Percentiles rank a stretch among this genome's conserved stretches.
Conservation (phyloP, 2,113 vertebrate genomes). For the Grallaria varia region DNA sequence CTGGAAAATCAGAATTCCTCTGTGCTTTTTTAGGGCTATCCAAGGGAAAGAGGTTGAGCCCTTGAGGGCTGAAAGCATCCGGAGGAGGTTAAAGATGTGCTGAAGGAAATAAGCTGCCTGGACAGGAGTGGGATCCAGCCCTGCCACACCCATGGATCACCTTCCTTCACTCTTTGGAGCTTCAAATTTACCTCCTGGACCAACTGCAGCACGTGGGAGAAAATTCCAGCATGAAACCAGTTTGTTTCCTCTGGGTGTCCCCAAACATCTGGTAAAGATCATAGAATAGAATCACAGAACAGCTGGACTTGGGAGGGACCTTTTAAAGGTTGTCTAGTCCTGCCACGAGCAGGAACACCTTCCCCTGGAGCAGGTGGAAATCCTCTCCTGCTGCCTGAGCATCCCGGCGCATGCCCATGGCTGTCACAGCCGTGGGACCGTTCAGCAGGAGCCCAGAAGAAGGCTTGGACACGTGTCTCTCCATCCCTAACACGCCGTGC, state of each 20-base stretch:
- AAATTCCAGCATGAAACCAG: fast-evolving
- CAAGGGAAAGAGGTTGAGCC: neutral
- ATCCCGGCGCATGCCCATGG: neutral
- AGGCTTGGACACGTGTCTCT: neutral
- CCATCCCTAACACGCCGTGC: neutral
- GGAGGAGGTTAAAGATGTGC: neutral
- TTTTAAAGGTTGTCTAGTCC: neutral
- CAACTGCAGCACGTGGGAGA: neutral
- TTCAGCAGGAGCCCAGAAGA: neutral
- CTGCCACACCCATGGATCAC: neutral
- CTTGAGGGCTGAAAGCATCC: neutral
- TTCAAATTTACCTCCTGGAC: neutral
- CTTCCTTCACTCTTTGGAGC: neutral
- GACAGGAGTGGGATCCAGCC: neutral
- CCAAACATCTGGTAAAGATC: neutral
- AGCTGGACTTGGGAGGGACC: neutral
- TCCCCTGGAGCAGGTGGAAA: neutral
- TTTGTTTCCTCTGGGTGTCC: neutral
- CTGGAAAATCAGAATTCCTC: neutral
- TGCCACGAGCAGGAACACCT: neutral
- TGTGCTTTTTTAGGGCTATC: neutral
- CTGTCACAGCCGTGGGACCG: neutral
- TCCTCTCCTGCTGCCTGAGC: neutral
- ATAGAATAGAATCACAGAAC: neutral
- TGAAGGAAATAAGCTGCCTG: neutral